Conservation (phyloP, 2,113 vertebrate species). For the Anser cygnoides region DNA sequence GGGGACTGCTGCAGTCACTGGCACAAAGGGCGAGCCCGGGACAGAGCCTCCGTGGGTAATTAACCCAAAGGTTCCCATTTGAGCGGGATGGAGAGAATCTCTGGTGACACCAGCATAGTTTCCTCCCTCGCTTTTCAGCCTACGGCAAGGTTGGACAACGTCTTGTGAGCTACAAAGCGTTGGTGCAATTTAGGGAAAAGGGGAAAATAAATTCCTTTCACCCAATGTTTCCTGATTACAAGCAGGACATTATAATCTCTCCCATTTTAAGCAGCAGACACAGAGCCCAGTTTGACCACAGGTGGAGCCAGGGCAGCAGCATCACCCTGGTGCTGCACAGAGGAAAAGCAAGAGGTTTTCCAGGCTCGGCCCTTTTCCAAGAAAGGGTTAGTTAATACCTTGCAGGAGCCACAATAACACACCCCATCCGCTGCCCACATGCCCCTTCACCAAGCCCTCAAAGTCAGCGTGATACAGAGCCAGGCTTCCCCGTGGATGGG, state of each 20-base stretch:
- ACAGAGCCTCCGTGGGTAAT: not conserved
- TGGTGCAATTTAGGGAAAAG: not conserved
- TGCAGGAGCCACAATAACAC: not conserved
- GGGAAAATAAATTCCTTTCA: not conserved
- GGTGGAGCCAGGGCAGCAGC: not conserved
- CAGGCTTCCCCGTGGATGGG: not conserved
- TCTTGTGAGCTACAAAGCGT: not conserved
- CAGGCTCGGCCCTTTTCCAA: not conserved
- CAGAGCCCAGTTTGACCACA: not conserved
- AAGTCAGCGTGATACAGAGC: not conserved
- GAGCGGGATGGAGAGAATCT: not conserved
- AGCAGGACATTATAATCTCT: not conserved
- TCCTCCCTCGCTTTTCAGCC: not conserved
- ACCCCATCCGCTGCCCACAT: not conserved
- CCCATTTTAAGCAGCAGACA: not conserved
- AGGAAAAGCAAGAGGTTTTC: not conserved
- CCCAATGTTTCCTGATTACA: not conserved
- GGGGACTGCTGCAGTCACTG: not conserved
- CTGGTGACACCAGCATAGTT: not conserved
- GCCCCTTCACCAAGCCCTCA: not conserved
- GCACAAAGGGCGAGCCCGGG: not conserved
- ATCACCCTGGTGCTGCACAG: not conserved
- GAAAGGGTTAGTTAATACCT: not conserved
- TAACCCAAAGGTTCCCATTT: not conserved
- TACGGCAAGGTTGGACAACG: not conserved